Conservation (phyloP, 2,888 invertebrate species). For the Eilema griseolum region DNA sequence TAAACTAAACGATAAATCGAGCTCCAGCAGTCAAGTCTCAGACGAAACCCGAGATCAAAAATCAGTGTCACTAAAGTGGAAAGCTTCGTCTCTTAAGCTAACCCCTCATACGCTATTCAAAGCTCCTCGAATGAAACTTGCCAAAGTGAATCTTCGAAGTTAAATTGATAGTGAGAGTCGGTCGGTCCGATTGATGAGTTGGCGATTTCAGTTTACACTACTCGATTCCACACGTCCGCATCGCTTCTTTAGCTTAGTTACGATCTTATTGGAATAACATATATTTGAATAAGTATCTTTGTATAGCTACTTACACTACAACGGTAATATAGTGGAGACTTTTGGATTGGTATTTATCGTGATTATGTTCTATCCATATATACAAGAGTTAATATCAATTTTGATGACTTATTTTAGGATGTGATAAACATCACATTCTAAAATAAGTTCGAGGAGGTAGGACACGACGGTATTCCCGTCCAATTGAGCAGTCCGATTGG, state of each 20-base stretch:
- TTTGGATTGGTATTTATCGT: background rate
- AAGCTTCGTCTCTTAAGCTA: constrained; percentile 24
- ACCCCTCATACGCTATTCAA: constrained; percentile 21
- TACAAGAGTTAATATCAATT: no score
- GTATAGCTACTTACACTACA: constrained; percentile 9
- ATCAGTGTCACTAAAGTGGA: constrained; percentile 32
- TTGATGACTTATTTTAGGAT: no score
- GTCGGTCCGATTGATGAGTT: constrained; percentile 61
- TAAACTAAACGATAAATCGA: background rate
- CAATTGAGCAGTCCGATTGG: no score
- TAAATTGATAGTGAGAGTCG: constrained; percentile 65
- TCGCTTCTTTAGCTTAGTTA: constrained; percentile 30
- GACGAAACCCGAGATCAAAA: constrained; percentile 11
- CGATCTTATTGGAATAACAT: constrained; percentile 13
- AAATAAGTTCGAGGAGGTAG: no score
- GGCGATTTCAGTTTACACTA: constrained; percentile 51
- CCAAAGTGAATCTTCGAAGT: constrained; percentile 61
- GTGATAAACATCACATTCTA: no score
- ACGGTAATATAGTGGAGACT: background rate
- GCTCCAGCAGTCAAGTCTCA: background rate
- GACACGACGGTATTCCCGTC: no score
- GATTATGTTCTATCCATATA: background rate
- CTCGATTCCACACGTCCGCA: constrained; percentile 41
- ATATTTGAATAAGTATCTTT: constrained; percentile 16
- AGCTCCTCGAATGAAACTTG: constrained; percentile 42